Evolutionary conservation across 2,113 vertebrate species (phyloP), one percentile per base, ranked within the genome.

Genomic region (Cheirogaleus medius): DNA sequence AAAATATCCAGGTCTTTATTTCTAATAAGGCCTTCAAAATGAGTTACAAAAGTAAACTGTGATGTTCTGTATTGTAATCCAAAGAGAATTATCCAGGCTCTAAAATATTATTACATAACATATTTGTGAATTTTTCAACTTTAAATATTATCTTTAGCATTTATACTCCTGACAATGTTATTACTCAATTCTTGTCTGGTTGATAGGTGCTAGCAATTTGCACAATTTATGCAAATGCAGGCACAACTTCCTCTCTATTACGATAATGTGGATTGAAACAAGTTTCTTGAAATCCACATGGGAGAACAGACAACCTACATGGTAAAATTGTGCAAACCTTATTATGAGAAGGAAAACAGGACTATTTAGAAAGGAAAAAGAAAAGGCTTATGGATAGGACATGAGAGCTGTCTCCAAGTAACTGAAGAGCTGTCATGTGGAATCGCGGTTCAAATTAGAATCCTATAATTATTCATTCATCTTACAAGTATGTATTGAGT

Each of bases 371-470:
- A 95, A 76, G 78, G 9, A 44, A 90, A 82, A 92, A 95, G 25
- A 71, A 83, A 91, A 80, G 64, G 11, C 60, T 94, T 83, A 80
- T 73, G 73, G 88, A 63, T 81, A 84, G 87, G 78, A 94, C 63
- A 97, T 54, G 89, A 94, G 93, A 83, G 88, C 73, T 91, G 71
- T 94, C 93, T 91, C 71, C 21, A 92, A 82, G 76, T 63, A 78
- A 92, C 60, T 83, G 95, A 96, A 90, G 91, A 90, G 73, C 93
- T 94, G 89, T 93, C 96, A 87, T 78, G 83, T 78, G 63, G 82
- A 95, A 94, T 73, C 94, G 82, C 71, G 88, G 95, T 87, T 95
- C 93, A 93, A 87, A 93, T 96, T 80, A 93, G 93, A 96, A 95
- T 91, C 44, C 89, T 87, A 17, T 54, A 90, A 90, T 91, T 89